Evolutionary conservation across 1,140 invertebrate species (phyloP).

Genomic region (Trinorchestia longiramus): DNA sequence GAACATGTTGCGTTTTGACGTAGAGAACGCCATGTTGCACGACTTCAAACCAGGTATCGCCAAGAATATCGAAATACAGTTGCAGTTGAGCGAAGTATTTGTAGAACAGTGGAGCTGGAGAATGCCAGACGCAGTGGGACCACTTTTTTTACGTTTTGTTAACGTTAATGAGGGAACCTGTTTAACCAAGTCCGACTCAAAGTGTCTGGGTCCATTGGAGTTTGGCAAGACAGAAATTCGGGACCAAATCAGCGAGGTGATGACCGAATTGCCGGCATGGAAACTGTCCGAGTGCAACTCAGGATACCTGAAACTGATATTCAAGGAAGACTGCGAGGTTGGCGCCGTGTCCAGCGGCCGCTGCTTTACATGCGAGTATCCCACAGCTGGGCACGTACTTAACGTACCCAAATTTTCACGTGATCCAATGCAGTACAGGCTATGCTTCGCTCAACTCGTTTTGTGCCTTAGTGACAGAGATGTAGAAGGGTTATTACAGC

Average conservation of each 20-base stretch:
- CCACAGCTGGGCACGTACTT: not conserved
- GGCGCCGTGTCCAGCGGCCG: not conserved
- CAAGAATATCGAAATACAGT: not conserved
- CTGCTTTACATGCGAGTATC: conserved; percentile 8
- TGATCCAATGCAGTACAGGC: not conserved
- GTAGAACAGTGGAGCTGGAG: conserved; percentile 10
- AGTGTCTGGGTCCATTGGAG: not conserved
- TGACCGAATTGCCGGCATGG: not conserved
- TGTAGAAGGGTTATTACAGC: not conserved
- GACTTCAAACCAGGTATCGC: not conserved
- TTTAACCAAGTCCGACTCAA: not conserved
- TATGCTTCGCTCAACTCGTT: not conserved
- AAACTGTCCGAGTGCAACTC: not conserved
- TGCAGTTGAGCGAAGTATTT: not conserved
- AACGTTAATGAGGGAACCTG: not conserved
- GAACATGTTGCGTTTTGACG: not conserved
- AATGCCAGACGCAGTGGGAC: conserved; percentile 15
- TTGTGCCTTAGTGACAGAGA: not conserved
- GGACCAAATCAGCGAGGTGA: not conserved
- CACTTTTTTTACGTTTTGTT: conserved; percentile 4
- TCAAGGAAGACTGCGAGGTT: conserved; percentile 16
- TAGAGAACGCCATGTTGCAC: not conserved
- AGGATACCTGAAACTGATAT: not conserved
- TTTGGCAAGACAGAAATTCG: not conserved
- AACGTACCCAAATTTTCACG: not conserved